Evolutionary conservation across 2,888 invertebrate species (phyloP).

Genomic region (Polylopha cassiicola): DNA sequence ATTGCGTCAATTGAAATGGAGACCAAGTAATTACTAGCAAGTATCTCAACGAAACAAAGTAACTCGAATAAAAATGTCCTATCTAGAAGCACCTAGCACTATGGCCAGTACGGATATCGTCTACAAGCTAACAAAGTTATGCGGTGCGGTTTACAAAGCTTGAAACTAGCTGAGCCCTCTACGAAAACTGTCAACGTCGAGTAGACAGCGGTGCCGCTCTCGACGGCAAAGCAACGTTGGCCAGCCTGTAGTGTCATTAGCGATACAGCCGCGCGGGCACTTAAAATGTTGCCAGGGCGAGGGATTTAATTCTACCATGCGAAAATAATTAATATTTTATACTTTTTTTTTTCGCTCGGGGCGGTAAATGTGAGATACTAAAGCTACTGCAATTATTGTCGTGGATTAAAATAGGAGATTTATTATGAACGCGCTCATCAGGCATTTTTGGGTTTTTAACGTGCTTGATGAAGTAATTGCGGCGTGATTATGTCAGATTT

Average conservation of each 20-base stretch:
- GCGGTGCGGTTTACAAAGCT: no score
- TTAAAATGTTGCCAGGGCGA: slow-evolving; percentile 53
- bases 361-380: not conserved
- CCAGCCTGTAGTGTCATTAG: slow-evolving; percentile 52
- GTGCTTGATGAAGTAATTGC: slow-evolving; percentile 7
- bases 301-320: slow-evolving; percentile 34
- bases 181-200: no score
- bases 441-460: slow-evolving; percentile 10
- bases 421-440: slow-evolving; percentile 10
- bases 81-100: no score
- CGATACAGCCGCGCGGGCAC: slow-evolving; percentile 47
- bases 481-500: not conserved
- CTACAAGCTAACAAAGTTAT: no score
- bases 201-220: slow-evolving; percentile 23
- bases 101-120: no score
- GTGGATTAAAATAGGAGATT: slow-evolving; percentile 3
- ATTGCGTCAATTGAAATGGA: no score
- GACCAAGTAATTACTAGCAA: no score
- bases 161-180: no score
- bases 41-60: no score
- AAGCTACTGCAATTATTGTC: slow-evolving; percentile 12
- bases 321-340: slow-evolving; percentile 30
- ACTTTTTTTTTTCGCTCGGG: slow-evolving; percentile 31
- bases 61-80: no score
- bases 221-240: slow-evolving; percentile 30